A percentile compares a stretch with the other conserved stretches of the same genome.
These are phyloP conservation scores for Drosophila atripex DNA, from an alignment of 2,888 invertebrate genomes.

Conservation along the genomic window DNA sequence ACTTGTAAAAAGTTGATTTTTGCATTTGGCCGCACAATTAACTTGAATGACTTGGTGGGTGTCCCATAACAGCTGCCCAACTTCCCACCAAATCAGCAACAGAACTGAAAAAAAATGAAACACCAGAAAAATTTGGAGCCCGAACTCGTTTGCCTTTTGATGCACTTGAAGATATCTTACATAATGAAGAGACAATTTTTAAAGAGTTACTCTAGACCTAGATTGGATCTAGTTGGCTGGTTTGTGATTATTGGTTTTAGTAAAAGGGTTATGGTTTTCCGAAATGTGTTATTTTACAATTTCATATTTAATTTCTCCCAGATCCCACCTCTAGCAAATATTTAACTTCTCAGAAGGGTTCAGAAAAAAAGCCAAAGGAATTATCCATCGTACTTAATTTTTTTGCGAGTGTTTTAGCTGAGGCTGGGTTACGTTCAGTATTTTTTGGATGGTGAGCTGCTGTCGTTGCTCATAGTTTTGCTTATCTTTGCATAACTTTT, in stretches of 20 bases:
- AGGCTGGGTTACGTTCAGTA: constrained; percentile 52
- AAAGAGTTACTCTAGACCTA: too few species aligned
- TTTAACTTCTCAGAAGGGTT: too few species aligned
- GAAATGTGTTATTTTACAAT: too few species aligned
- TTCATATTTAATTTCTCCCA: too few species aligned
- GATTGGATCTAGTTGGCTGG: too few species aligned
- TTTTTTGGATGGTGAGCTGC: constrained; percentile 69
- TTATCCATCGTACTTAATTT: neutral
- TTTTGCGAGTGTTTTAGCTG: constrained; percentile 6
- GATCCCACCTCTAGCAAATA: too few species aligned
- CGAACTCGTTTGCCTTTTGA: constrained; percentile 28
- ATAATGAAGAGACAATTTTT: too few species aligned
- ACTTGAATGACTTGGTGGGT: constrained; percentile 64
- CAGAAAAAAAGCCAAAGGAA: neutral
- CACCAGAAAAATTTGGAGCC: constrained; percentile 14
- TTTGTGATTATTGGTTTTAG: too few species aligned
- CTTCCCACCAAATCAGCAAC: constrained; percentile 53
- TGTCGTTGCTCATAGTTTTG: constrained; percentile 75
- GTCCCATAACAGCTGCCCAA: constrained; percentile 63
- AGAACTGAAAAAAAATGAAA: constrained; percentile 29
- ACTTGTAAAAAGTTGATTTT: constrained; percentile 73
- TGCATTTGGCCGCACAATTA: constrained; percentile 77
- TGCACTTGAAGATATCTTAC: neutral
- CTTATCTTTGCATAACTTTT: constrained; percentile 81
- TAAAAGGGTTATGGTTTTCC: too few species aligned